Conservation (phyloP, 1,140 invertebrate species). For the Brachionus rotundiformis region DNA sequence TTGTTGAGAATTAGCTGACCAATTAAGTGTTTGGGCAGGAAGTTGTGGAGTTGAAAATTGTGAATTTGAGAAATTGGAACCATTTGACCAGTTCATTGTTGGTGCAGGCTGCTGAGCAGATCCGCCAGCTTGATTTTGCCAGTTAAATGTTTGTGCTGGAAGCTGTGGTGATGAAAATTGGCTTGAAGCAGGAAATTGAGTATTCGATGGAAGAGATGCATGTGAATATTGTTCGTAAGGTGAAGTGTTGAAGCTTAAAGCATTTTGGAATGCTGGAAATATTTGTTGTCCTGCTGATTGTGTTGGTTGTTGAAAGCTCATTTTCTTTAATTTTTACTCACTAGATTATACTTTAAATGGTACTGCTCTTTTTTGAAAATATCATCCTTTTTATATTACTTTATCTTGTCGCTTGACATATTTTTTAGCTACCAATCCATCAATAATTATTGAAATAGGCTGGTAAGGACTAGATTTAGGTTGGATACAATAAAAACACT, state of each 20-base stretch:
- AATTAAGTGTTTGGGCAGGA: not conserved
- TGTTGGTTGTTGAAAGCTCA: slow-evolving; percentile 15
- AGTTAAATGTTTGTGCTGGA: not conserved
- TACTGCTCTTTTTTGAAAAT: not conserved
- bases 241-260: not conserved
- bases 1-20: not conserved
- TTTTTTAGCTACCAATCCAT: not conserved
- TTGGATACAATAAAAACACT: not conserved
- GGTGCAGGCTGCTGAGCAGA: not conserved
- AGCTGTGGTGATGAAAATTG: not conserved
- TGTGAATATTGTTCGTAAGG: slow-evolving; percentile 20
- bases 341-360: not conserved
- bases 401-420: slow-evolving; percentile 1
- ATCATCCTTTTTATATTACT: slow-evolving; percentile 1
- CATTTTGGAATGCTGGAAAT: not conserved
- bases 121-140: not conserved
- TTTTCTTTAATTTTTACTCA: not conserved
- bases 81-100: not conserved
- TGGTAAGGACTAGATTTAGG: not conserved
- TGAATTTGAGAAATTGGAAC: not conserved
- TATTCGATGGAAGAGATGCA: not conserved
- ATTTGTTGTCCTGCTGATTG: not conserved
- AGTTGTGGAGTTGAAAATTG: slow-evolving; percentile 4
- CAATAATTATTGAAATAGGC: not conserved
- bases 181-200: slow-evolving; percentile 8